phyloP scores from a whole-genome alignment of 2,797 vertebrate genomes.

The Sebastes flavidus region DNA sequence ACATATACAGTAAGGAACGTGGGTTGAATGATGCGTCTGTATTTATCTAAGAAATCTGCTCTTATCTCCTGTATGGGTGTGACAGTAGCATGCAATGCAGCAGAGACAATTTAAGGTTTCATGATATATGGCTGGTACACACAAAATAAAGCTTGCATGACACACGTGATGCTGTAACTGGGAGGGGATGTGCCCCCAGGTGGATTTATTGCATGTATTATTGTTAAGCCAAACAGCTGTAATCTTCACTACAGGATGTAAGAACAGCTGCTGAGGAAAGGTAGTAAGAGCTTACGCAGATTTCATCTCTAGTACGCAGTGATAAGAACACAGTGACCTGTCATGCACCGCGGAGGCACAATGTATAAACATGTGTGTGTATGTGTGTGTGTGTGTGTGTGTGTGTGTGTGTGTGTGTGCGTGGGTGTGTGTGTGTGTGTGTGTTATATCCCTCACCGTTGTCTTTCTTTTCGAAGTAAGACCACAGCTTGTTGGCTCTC shows the following conservation, averaged over 20 bases:
- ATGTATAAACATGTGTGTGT: neutral
- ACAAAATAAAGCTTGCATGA: conserved; percentile 44
- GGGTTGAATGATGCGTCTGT: conserved; percentile 9
- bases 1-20: neutral
- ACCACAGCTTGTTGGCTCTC: conserved; percentile 91
- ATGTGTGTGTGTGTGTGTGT: neutral
- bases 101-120: conserved; percentile 32
- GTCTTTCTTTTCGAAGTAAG: conserved; percentile 89
- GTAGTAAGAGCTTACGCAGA: conserved; percentile 43
- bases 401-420: neutral
- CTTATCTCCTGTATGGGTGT: conserved; percentile 30
- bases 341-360: neutral
- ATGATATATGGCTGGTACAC: neutral
- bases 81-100: conserved; percentile 25
- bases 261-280: conserved; percentile 57
- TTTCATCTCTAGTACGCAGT: conserved; percentile 2
- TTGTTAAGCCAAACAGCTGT: conserved; percentile 59
- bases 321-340: conserved; percentile 4
- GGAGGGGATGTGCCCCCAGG: conserved; percentile 32
- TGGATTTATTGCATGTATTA: conserved; percentile 55
- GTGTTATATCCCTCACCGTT: conserved; percentile 77
- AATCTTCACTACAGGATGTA: conserved; percentile 50
- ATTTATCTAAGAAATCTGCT: conserved; percentile 37
- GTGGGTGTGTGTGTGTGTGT: neutral
- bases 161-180: conserved; percentile 36